A percentile compares a stretch with the other conserved stretches of the same genome.
Conservation (phyloP, 2,113 vertebrate species). For the Setophaga coronata region DNA sequence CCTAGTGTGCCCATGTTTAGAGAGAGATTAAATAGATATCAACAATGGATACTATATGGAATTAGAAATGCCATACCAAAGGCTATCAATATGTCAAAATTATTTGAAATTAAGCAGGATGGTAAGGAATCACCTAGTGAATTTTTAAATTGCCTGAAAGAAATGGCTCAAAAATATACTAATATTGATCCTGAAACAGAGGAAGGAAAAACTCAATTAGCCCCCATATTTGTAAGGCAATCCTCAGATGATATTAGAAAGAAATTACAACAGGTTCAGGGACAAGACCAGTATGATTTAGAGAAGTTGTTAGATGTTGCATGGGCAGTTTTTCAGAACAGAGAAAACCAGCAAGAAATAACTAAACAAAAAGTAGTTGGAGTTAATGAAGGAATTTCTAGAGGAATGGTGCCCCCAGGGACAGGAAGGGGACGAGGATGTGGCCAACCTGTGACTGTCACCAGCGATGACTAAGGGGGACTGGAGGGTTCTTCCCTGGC, state of each 20-base stretch:
- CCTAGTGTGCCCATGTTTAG: neutral
- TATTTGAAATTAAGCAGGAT: neutral
- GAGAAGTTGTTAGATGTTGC: neutral
- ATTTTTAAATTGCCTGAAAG: neutral
- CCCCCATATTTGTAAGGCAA: neutral
- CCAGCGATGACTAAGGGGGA: fast-evolving
- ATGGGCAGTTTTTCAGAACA: neutral
- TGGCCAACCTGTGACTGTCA: neutral
- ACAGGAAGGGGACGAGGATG: neutral
- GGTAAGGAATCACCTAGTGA: neutral
- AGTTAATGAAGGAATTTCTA: neutral
- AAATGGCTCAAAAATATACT: neutral
- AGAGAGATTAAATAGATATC: neutral
- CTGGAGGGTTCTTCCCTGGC: neutral
- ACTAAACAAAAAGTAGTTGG: neutral
- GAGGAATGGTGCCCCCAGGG: neutral
- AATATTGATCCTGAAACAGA: neutral
- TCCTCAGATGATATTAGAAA: neutral
- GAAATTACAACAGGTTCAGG: neutral
- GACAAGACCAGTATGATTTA: neutral
- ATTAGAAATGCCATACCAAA: neutral
- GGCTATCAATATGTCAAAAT: neutral
- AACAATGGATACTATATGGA: neutral
- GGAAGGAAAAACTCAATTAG: neutral
- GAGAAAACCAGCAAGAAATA: neutral